Evolutionary conservation across 2,888 invertebrate genomes (phyloP), one percentile per base, ranked within the genome.

Genomic region (Orthosia cruda): DNA sequence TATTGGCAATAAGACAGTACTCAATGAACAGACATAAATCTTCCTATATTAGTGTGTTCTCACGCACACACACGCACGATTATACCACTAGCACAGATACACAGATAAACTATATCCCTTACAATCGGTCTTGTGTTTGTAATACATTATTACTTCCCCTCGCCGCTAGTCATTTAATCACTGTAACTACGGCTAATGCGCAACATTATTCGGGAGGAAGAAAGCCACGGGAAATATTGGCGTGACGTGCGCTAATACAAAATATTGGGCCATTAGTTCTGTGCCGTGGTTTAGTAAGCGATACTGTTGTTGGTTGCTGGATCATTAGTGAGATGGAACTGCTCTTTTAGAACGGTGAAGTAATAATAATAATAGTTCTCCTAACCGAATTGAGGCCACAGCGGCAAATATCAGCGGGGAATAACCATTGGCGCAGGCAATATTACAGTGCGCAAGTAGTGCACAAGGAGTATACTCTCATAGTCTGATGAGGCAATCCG

Each of bases 151-250:
- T 92, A 93, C 93, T 92, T 92, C 91, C 92, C 90, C 90, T 89
- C 89, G 89, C 90, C 90, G 91, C 91, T 77, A 93, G 92, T 93
- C 95, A 92, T 92, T 96, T 96, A 95, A 96, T 96, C 96, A 95
- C 94, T 95, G 96, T 95, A 93, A 95, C 96, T 95, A 94, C 88
- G 91, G 93, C 95, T 95, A 96, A 96, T 96, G 95, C 90, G 91
- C 84, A 88, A 93, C 95, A 96, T 96, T 96, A 96, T 95, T 96
- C 93, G 86, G 92, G 90, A 87, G 89, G 92, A 94, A 94, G 94
- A 94, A 95, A 95, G 92, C 93, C 89, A 88, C 84, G 87, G 88
- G 90, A 94, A 94, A 94, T 95, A 95, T 94, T 89, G 92, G 86
- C 86, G 86, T 90, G 91, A 94, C 93, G 93, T 93, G 94, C 89